Evolutionary conservation across 1,140 invertebrate species (phyloP).

Genomic region (Araneus ventricosus): DNA sequence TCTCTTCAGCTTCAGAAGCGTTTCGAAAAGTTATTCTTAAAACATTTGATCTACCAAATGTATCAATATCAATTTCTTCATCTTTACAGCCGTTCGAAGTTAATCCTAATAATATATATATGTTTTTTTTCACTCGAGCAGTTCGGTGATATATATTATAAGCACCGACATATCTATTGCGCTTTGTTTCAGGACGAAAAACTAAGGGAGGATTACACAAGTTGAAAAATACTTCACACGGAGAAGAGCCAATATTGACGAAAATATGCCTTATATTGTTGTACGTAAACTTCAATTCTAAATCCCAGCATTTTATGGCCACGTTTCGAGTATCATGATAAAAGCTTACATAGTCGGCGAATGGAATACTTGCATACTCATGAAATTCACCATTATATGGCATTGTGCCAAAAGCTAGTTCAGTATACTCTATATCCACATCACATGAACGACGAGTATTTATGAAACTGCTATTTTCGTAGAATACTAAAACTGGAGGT

Average conservation of each 20-base stretch:
- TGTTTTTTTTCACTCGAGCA: not conserved
- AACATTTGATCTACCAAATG: slow-evolving; percentile 55
- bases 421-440: not conserved
- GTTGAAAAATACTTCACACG: slow-evolving; percentile 67
- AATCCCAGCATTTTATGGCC: not conserved
- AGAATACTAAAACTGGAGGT: not conserved
- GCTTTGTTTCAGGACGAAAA: slow-evolving; percentile 15
- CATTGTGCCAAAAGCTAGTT: slow-evolving; percentile 33
- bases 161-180: not conserved
- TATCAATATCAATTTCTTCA: not conserved
- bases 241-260: slow-evolving; percentile 5
- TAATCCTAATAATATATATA: no score
- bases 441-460: not conserved
- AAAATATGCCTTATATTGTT: slow-evolving; percentile 65
- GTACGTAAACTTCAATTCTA: slow-evolving; percentile 32
- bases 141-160: slow-evolving; percentile 26
- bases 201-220: slow-evolving; percentile 61
- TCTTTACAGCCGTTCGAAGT: no score
- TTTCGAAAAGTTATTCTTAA: slow-evolving; percentile 34
- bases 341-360: not conserved
- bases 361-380: not conserved
- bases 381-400: slow-evolving; percentile 48
- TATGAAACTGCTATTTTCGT: slow-evolving; percentile 46
- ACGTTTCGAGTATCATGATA: slow-evolving; percentile 55
- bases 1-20: slow-evolving; percentile 1